Evolutionary conservation across 2,888 invertebrate species (phyloP).

Genomic region (Nephrocerus scutellatus): DNA sequence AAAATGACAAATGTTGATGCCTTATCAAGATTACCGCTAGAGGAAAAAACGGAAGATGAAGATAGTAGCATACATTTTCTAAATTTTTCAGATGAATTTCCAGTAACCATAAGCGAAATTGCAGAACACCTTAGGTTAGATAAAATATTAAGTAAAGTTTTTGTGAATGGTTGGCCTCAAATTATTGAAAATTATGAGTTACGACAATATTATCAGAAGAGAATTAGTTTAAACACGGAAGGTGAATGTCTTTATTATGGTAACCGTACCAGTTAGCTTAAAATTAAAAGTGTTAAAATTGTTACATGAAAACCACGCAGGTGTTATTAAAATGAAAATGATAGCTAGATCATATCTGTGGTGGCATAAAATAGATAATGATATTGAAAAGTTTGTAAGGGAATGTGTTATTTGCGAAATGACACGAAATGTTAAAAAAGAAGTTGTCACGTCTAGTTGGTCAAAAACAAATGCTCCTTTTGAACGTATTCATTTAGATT

Average conservation of each 20-base stretch:
- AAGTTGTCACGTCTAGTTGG: conserved; percentile 10
- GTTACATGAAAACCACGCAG: conserved; percentile 7
- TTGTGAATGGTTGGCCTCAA: too few species aligned
- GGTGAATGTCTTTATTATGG: conserved; percentile 7
- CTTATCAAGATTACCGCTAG: too few species aligned
- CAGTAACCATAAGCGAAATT: neutral
- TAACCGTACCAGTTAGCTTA: conserved; percentile 1
- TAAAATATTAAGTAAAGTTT: conserved; percentile 4
- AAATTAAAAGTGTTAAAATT: conserved; percentile 1
- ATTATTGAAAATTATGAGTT: too few species aligned
- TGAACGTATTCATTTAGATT: conserved; percentile 10
- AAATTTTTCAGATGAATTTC: neutral
- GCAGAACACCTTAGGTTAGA: neutral
- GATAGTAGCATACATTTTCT: too few species aligned
- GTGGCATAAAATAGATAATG: conserved; percentile 8
- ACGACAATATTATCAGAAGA: conserved; percentile 5
- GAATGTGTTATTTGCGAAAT: conserved; percentile 8
- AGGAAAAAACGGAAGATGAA: too few species aligned
- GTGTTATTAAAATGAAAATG: conserved; percentile 11
- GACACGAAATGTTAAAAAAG: conserved; percentile 5
- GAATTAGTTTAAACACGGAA: conserved; percentile 3
- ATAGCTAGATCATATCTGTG: conserved; percentile 8
- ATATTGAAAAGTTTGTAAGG: conserved; percentile 7
- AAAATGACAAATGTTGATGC: too few species aligned
- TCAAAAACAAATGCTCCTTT: conserved; percentile 3